Base-by-base conservation (phyloP, 2,113 vertebrate genomes). In the Anhinga rufa region DNA sequence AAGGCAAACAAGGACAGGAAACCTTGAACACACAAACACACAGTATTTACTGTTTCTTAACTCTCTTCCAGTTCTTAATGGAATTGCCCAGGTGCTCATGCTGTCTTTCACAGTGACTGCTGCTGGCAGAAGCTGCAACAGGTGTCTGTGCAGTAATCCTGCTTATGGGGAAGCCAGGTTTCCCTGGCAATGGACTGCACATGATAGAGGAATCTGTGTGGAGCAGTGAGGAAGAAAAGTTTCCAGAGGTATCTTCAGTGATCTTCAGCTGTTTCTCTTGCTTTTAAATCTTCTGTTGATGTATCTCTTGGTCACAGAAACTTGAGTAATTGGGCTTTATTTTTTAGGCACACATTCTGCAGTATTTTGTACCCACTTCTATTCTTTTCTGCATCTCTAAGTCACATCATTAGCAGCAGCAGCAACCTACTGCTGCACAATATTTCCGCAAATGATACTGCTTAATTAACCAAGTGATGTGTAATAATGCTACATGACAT, bases 401-500 rank as follows among this genome's bases (percentile, higher is more conserved):
- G 42, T 77, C 2, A 0, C 42, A 75, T 82, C 60, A 44, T 85
- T 87, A 88, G 65, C 70, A 82, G 29, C 70, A 82, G 29, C 42
- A 77, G 52, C 57, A 90, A 66, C 42, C 31, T 31, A 81, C 71
- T 68, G 71, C 88, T 80, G 52, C 36, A 38, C 36, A 42, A 14
- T 82, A 81, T 72, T 95, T 95, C 81, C 0, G 2, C 68, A 88
- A 88, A 91, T 82, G 36, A 92, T 86, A 58, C 64, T 84, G 74
- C 88, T 82, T 95, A 92, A 95, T 96, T 96, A 96, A 75, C 68
- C 64, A 78, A 88, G 64, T 83, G 76, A 92, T 83, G 31, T 76
- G 82, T 83, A 81, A 38, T 92, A 74, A 83, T 78, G 62, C 40
- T 86, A 17, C 19, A 40, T 74, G 85, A 61, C 54, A 48, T 55